Evolutionary conservation across 2,113 vertebrate species (phyloP), one percentile per base, ranked within the genome.

Genomic region (Chaetodon trifascialis): DNA sequence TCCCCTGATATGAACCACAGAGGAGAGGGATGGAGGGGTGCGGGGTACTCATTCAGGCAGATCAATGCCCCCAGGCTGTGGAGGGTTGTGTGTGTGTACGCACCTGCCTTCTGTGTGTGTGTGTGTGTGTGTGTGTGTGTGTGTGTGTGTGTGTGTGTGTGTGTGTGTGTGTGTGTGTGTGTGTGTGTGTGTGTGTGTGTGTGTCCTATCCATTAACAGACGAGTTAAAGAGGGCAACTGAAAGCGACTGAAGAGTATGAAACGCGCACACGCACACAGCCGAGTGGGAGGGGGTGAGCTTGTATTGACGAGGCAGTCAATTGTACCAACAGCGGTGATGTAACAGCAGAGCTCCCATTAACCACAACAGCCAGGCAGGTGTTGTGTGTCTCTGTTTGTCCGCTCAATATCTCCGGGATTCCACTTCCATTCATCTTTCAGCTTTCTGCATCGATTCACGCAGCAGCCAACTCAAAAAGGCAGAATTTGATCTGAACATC

Each of bases 21-120:
- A 88, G 49, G 83, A 74, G 80, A 64, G 73, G 76, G 73, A 51
- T 47, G 71, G 79, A 83, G 80, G 83, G 83, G 86, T 78, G 90
- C 9, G n/a, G 91, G 85, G 85, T 42, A 82, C 81, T 89, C 86
- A 93, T 93, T 94, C 89, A 91, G 82, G 73, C 91, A 92, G 76
- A 94, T 93, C 92, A 94, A 90, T 94, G 91, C 73, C 83, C 72
- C 65, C 59, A 58, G 83, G 91, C 62, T 70, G 67, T 80, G 51
- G 23, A 69, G 40, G 64, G 55, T 34, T 59, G 62, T 78, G 64
- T 47, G 42, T 38, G 30, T 76, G 47, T n/a, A n/a, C n/a, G n/a
- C n/a, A n/a, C n/a, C n/a, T n/a, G n/a, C n/a, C n/a, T n/a, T n/a
- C n/a, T 46, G 59, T 79, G 49, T 80, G 42, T 19, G 52, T 56